Evolutionary conservation across 2,888 invertebrate species (phyloP).

Genomic region (Lamellibrachia satsuma): DNA sequence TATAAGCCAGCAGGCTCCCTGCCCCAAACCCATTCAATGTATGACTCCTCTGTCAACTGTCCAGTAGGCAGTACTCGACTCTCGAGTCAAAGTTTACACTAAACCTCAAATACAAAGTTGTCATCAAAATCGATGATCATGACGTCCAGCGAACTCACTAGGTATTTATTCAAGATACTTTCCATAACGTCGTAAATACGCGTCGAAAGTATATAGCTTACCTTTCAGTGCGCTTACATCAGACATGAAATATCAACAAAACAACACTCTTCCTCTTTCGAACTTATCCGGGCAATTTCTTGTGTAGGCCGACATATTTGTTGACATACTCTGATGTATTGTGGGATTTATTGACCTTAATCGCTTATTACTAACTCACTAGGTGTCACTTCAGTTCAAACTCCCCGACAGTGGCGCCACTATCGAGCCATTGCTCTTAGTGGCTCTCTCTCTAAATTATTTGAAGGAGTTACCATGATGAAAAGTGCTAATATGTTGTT

Average conservation of each 20-base stretch:
- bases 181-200: not conserved
- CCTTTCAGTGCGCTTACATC: not conserved
- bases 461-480: too few species aligned
- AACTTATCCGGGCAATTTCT: conserved; percentile 1
- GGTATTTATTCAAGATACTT: not conserved
- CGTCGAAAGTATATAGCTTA: not conserved
- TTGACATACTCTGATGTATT: not conserved
- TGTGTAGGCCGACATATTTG: conserved; percentile 13
- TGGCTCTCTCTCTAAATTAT: too few species aligned
- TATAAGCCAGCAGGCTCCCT: too few species aligned
- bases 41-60: too few species aligned
- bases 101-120: too few species aligned
- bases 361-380: not conserved
- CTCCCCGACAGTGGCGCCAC: too few species aligned
- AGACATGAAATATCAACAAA: not conserved
- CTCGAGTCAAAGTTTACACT: too few species aligned
- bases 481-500: too few species aligned
- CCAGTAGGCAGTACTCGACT: too few species aligned
- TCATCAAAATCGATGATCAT: not conserved
- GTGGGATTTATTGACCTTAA: not conserved
- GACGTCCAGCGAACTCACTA: not conserved
- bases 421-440: too few species aligned
- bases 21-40: too few species aligned
- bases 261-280: not conserved
- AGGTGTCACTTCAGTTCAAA: not conserved